phyloP scores from a whole-genome alignment of 2,888 invertebrate species.

The Rhamphomyia laevipes region DNA sequence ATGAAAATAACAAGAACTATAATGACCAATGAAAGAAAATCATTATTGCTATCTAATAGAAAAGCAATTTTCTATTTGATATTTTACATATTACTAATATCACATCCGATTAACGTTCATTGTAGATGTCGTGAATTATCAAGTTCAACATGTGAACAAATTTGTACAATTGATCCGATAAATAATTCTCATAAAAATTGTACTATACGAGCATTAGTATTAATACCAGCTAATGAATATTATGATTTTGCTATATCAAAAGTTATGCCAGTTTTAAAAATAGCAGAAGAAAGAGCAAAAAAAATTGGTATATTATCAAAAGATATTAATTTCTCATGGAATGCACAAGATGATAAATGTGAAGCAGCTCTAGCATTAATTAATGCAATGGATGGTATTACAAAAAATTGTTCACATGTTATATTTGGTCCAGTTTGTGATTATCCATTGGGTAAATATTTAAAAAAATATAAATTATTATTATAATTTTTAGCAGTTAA shows the following conservation, averaged over 20 bases:
- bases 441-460: constrained; percentile 60
- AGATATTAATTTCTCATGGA: constrained; percentile 48
- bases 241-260: constrained; percentile 46
- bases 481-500: too few species aligned
- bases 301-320: constrained; percentile 44
- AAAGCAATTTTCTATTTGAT: too few species aligned
- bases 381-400: constrained; percentile 58
- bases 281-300: constrained; percentile 47
- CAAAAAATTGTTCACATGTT: constrained; percentile 58
- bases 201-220: constrained; percentile 50
- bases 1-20: too few species aligned
- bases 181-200: constrained; percentile 33
- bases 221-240: constrained; percentile 48
- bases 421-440: constrained; percentile 75
- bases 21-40: too few species aligned
- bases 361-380: constrained; percentile 61
- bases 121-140: constrained; percentile 15
- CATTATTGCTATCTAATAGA: too few species aligned
- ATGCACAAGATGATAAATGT: constrained; percentile 58
- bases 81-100: too few species aligned
- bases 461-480: not conserved
- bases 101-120: not conserved
- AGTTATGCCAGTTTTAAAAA: constrained; percentile 49
- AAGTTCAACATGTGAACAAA: constrained; percentile 14
- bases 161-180: constrained; percentile 9